Evolutionary conservation across 2,113 vertebrate species (phyloP).

Genomic region (Anas platyrhynchos): DNA sequence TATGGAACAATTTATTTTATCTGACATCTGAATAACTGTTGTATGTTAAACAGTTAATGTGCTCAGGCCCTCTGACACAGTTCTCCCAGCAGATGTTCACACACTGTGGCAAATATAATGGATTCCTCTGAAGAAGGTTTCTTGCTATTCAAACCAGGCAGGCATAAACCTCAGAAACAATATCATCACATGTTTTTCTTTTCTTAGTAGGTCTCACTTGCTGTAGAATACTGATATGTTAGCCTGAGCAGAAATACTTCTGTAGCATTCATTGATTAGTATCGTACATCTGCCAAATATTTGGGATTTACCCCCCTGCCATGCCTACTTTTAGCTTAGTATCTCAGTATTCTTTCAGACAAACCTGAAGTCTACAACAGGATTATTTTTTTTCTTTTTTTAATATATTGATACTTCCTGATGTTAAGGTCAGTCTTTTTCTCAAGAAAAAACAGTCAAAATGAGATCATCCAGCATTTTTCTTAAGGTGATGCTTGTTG

Average conservation of each 20-base stretch:
- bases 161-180: slow-evolving; percentile 45
- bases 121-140: slow-evolving; percentile 54
- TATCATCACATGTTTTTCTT: slow-evolving; percentile 1
- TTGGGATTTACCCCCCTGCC: background rate
- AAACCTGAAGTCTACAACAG: background rate
- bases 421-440: background rate
- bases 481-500: background rate
- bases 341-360: background rate
- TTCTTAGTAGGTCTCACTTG: background rate
- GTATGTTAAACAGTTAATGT: slow-evolving; percentile 12
- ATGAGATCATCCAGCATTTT: background rate
- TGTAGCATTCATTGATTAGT: background rate
- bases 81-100: slow-evolving; percentile 34
- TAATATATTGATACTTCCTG: background rate
- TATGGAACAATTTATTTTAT: background rate
- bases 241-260: background rate
- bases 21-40: background rate
- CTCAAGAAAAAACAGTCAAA: background rate
- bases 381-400: background rate
- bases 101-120: background rate
- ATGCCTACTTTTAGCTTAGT: background rate
- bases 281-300: background rate
- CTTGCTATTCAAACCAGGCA: slow-evolving; percentile 50
- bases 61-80: slow-evolving; percentile 20
- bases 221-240: background rate